Evolutionary conservation across 1,140 invertebrate species (phyloP), one percentile per base, ranked within the genome.

Genomic region (Aphelenchoides fujianensis): DNA sequence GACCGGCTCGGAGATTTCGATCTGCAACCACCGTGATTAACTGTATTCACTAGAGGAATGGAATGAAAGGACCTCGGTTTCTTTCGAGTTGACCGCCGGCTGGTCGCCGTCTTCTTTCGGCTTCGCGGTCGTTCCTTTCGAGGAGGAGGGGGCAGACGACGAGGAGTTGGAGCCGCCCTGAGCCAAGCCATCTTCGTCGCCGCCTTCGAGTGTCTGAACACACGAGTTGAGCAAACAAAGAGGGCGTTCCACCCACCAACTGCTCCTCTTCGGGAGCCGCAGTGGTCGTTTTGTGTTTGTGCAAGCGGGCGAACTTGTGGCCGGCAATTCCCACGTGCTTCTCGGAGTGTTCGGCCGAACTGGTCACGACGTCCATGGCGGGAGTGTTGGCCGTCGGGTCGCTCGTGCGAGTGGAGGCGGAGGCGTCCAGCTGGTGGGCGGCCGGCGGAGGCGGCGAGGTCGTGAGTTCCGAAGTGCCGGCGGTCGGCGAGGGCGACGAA

Each of bases 1-100:
- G n/a, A n/a, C n/a, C n/a, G 55, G 55, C 34, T 59, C 55, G 7
- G 55, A 5, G 19, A 59, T 59, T 59, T 59, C 55, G 55, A 59
- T 59, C 19, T 48, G 23, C 41, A 48, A n/a, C n/a, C n/a, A n/a
- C n/a, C n/a, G n/a, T n/a, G 41, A 16, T 48, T 48, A 48, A 48
- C 41, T 16, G 41, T n/a, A n/a, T n/a, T n/a, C n/a, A n/a, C n/a
- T n/a, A n/a, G n/a, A n/a, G n/a, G n/a, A n/a, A n/a, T 48, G 12
- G 41, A 48, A 48, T 48, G 23, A 48, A 12, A 48, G 23, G 12
- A 48, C 41, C 41, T 59, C 55, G 5, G 55, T 59, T 59, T 59
- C 55, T 16, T 27, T 59, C 19, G 55, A 59, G 12, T 59, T 59
- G 55, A 19, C 55, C 34, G 55, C 55, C 34, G 55, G 55, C 34